Percentiles rank a stretch among this genome's conserved stretches.
Conservation (phyloP, 1,140 invertebrate genomes). For the Drosophila busckii region DNA sequence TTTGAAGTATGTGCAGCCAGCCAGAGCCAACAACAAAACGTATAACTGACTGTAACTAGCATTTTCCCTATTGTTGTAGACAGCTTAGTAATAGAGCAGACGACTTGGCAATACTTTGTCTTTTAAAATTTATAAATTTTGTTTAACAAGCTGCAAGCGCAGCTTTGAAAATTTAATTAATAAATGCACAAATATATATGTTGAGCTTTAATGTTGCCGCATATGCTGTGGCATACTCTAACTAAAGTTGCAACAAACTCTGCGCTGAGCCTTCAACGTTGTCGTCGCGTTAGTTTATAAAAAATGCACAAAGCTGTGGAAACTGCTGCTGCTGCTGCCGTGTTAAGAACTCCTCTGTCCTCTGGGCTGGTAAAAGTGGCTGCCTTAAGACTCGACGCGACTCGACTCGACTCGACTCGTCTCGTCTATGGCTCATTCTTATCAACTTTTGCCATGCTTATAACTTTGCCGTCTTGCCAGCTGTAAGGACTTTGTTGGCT, state of each 20-base stretch:
- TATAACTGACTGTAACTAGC: conserved; percentile 45
- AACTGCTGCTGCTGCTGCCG: too few species aligned
- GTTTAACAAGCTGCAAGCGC: too few species aligned
- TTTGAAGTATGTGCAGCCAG: conserved; percentile 66
- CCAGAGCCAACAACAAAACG: conserved; percentile 24
- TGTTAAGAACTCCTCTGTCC: conserved; percentile 68
- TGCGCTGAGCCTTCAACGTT: conserved; percentile 18
- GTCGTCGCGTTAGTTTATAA: conserved; percentile 61
- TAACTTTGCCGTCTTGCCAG: conserved; percentile 45
- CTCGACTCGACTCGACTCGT: too few species aligned
- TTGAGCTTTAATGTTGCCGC: too few species aligned
- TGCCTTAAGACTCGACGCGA: conserved; percentile 70
- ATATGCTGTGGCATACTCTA: too few species aligned
- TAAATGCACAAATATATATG: too few species aligned
- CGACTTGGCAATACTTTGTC: neutral
- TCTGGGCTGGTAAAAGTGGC: conserved; percentile 56
- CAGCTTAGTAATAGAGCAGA: conserved; percentile 36
- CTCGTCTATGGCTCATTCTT: conserved; percentile 76
- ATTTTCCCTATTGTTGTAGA: conserved; percentile 13
- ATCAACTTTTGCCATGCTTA: conserved; percentile 73
- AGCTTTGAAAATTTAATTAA: too few species aligned
- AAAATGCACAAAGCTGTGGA: conserved; percentile 72
- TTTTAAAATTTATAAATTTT: neutral
- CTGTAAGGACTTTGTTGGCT: conserved; percentile 49
- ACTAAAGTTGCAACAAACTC: conserved; percentile 27